phyloP scores from a whole-genome alignment of 2,888 invertebrate genomes.

The Tetanocera ferruginea region DNA sequence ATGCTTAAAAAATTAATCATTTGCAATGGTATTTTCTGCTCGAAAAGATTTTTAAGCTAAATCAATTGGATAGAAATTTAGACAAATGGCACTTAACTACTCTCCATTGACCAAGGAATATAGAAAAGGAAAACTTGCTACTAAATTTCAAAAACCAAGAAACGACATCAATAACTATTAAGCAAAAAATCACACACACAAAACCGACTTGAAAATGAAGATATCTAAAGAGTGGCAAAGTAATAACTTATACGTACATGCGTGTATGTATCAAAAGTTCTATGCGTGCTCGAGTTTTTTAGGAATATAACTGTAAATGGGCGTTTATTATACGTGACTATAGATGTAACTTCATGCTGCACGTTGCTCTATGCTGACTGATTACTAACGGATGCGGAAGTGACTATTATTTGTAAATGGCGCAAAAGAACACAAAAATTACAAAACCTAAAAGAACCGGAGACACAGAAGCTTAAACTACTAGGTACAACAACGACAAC shows the following conservation, averaged over 20 bases:
- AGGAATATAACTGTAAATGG: not conserved
- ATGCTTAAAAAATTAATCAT: too few species aligned
- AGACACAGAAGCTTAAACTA: not conserved
- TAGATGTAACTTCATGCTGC: constrained; percentile 14
- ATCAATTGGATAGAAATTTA: too few species aligned
- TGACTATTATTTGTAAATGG: constrained; percentile 31
- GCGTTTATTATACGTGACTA: not conserved
- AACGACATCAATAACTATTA: too few species aligned
- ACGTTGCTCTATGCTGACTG: constrained; percentile 26
- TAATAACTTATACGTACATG: not conserved
- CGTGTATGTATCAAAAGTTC: not conserved
- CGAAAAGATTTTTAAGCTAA: too few species aligned
- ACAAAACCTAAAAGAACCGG: not conserved
- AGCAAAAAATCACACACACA: too few species aligned
- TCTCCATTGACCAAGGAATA: too few species aligned
- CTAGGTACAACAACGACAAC: not conserved
- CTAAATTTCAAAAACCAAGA: too few species aligned
- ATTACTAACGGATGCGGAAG: constrained; percentile 31
- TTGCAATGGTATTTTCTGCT: too few species aligned
- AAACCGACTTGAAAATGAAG: too few species aligned
- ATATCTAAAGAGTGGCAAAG: not conserved
- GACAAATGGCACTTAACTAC: too few species aligned
- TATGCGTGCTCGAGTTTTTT: not conserved
- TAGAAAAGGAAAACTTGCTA: too few species aligned
- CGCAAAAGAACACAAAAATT: not conserved